A percentile compares a stretch with the other conserved stretches of the same genome.
Evolutionary conservation across 2,113 vertebrate species (phyloP).

Genomic region (Electrona antarctica): DNA sequence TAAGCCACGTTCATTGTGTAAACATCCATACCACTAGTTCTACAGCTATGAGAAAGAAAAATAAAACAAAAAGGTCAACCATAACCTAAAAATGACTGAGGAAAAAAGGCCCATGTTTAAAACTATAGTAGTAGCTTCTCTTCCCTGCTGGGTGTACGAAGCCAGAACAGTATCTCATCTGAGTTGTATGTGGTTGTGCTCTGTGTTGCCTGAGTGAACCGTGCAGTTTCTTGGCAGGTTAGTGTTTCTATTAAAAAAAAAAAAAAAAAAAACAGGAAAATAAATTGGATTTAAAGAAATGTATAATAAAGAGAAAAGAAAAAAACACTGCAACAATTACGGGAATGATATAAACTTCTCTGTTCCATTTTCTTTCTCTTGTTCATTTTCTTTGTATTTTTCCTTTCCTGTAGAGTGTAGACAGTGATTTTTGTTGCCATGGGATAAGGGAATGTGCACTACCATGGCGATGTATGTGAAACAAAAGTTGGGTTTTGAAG

Average conservation of each 20-base stretch:
- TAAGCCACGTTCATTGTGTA: conserved; percentile 60
- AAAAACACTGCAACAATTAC: conserved; percentile 45
- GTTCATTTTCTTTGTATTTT: conserved; percentile 1
- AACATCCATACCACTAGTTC: conserved; percentile 60
- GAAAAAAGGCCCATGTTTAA: conserved; percentile 9
- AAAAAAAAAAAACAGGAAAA: background rate
- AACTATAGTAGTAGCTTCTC: conserved; percentile 44
- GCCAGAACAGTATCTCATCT: conserved; percentile 57
- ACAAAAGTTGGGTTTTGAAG: conserved; percentile 5
- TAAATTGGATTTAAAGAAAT: conserved; percentile 15
- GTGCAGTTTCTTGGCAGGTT: conserved; percentile 76
- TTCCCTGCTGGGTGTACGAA: conserved; percentile 54
- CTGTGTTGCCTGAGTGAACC: conserved; percentile 75
- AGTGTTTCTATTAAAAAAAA: conserved; percentile 64
- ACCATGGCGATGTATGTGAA: conserved; percentile 58
- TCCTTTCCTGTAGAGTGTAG: conserved; percentile 24
- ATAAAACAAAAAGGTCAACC: conserved; percentile 11
- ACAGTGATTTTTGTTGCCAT: conserved; percentile 45
- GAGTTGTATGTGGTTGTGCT: conserved; percentile 74
- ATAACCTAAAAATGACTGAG: conserved; percentile 3
- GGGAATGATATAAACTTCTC: conserved; percentile 40
- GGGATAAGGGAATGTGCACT: conserved; percentile 49
- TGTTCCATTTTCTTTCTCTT: conserved; percentile 5
- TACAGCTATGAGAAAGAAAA: conserved; percentile 59
- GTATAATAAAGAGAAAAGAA: conserved; percentile 17